Evolutionary conservation across 2,113 vertebrate genomes (phyloP), one percentile per base, ranked within the genome.

Genomic region (Periophthalmus modestus): DNA sequence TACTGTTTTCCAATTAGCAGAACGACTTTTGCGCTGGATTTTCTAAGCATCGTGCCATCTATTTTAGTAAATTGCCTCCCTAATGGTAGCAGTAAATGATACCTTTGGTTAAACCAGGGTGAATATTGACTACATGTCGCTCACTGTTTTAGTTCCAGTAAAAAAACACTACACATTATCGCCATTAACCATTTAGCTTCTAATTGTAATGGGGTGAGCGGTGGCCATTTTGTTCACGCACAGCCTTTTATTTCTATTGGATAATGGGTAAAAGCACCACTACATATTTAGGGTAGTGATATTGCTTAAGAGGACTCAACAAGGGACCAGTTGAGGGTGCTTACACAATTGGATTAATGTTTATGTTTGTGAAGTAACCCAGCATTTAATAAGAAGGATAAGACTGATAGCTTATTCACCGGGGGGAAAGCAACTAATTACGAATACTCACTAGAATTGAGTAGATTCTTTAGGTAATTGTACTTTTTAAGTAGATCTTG

Each of bases 361-460:
- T 77, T 69, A 0, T 0, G 55, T 68, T 74, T 75, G 83, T 47
- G 70, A 76, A 65, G 57, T 48, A 70, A 16, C 36, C n/a, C 15
- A 58, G 73, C 78, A 84, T 86, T 85, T 84, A 84, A 77, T 68
- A 57, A 74, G 74, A 78, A 70, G 72, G 79, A 84, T 61, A 84
- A 66, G 82, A 78, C 57, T 82, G 36, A 43, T 15, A 59, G 50
- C 72, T 69, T 71, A 72, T 85, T 78, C 76, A 19, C 39, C 2
- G 7, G 9, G 39, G 39, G 39, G 39, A 43, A 43, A 43, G 39
- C 28, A 43, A 43, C 7, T 43, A 43, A 43, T 43, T 43, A 43
- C 7, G 1, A 43, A 43, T 43, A 43, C 39, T 43, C 9, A 43
- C 7, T 43, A 10, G 7, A 43, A 43, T 6, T 43, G 39, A 43